Evolutionary conservation across 2,888 invertebrate species (phyloP), one percentile per base, ranked within the genome.

Genomic region (Drosophila diplacantha): DNA sequence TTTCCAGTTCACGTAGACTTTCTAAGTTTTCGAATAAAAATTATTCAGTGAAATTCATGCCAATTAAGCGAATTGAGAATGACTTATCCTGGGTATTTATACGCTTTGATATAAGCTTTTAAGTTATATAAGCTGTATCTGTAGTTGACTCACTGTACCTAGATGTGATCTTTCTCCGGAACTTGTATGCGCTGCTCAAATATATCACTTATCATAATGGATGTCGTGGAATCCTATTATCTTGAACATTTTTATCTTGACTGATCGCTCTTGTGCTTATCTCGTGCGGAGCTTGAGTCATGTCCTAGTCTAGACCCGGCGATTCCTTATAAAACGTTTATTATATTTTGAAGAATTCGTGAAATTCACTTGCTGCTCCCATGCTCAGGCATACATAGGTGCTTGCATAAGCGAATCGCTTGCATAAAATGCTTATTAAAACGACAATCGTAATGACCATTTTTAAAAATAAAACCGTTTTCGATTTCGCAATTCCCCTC

Each of bases 361-460:
- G 52, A 52, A 57, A 65, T 49, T 49, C 39, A 56, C 22, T 53
- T 22, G 41, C 22, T 29, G 39, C 53, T 50, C 55, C 57, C 71
- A 69, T 68, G 69, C 73, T 51, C 59, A 32, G 35, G 16, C 41
- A 53, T 29, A 26, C 41, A 53, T 29, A 38, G n/a, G 49, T 68
- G 81, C 78, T 78, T 75, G 72, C 74, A 81, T 74, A 78, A 81
- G 71, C 62, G 47, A 58, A 54, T 71, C 37, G 69, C 57, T 62
- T 75, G 69, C 71, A 69, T 75, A 72, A 77, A 73, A 66, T 56
- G 69, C 72, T 74, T 78, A 78, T 81, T 78, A 71, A 78, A 77
- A 67, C 63, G 67, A 72, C 69, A 70, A 78, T 69, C 75, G 81
- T 78, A 81, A 78, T 75, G 72, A 60, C 65, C 78, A 75, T 75